Evolutionary conservation across 2,113 vertebrate genomes (phyloP), one percentile per base, ranked within the genome.

Genomic region (Myiozetetes cayanensis): DNA sequence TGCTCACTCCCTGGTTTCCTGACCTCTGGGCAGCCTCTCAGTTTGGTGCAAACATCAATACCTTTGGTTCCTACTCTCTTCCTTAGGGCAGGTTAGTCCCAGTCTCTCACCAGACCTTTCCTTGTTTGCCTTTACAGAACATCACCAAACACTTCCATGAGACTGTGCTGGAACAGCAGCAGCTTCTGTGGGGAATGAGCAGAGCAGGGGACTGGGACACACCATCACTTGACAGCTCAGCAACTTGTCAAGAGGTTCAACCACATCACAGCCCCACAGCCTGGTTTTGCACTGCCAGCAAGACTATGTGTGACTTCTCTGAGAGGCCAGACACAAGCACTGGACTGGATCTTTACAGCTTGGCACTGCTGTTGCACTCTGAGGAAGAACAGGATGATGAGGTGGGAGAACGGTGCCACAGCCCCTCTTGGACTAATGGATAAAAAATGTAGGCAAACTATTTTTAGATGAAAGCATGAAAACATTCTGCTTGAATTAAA

Each of bases 401-500:
- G 95, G 96, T 96, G 96, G 97, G 96, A 96, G 85, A 95, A 95
- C 87, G 94, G 89, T 85, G 52, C 70, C 67, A 47, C 88, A 79
- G 90, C 90, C 83, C 93, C 91, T 84, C 55, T 93, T 71, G 82
- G 61, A 56, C 91, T 97, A 96, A 97, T 96, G 94, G 85, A 72
- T 94, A 97, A 96, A 97, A 97, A 97, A 97, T 93, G 93, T 20
- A 96, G 77, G 93, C 88, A 95, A 96, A 44, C 94, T 97, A 96
- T 96, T 96, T 97, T 97, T 96, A 97, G 97, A 96, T 97, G 95
- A 97, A 97, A 96, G 93, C 90, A 93, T 77, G 75, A 92, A 97
- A 96, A 86, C 79, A 93, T 95, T 95, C 92, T 82, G 79, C 85
- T 96, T 90, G 91, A 90, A 95, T 96, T 86, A 95, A 96, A 79